Percentiles rank a stretch among this genome's conserved stretches.
phyloP scores from a whole-genome alignment of 2,113 vertebrate species.

The Dasyornis broadbenti region DNA sequence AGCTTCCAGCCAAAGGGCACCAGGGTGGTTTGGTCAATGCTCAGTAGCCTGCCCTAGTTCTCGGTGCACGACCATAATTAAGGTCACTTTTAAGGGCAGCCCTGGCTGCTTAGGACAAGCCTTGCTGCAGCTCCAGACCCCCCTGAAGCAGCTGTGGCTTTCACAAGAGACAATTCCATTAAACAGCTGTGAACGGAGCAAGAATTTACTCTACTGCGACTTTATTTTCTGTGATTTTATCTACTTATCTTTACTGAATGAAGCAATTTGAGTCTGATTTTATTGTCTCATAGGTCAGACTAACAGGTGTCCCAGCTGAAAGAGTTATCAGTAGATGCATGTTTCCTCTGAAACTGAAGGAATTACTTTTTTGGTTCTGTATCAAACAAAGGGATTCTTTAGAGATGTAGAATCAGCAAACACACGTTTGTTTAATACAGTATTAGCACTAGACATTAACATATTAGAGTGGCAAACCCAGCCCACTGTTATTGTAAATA shows the following conservation, averaged over 20 bases:
- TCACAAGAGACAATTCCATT: not conserved
- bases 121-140: not conserved
- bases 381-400: not conserved
- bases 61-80: fast-evolving
- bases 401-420: not conserved
- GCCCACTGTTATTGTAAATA: not conserved
- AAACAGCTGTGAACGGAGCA: slow-evolving; percentile 31
- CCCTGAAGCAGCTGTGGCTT: slow-evolving; percentile 6
- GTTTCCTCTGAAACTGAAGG: not conserved
- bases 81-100: not conserved
- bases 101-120: not conserved
- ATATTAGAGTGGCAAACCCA: not conserved
- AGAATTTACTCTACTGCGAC: slow-evolving; percentile 24
- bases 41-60: not conserved
- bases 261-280: slow-evolving; percentile 20
- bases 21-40: not conserved
- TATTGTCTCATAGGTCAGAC: not conserved
- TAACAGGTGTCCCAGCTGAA: slow-evolving; percentile 1
- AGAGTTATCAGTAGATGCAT: not conserved
- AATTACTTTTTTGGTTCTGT: not conserved
- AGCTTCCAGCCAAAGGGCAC: not conserved
- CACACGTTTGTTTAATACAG: not conserved
- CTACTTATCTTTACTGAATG: slow-evolving; percentile 51
- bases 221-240: slow-evolving; percentile 52
- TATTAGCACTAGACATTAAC: slow-evolving; percentile 11